Evolutionary conservation across 2,797 vertebrate species (phyloP).

Genomic region (Anguilla marmorata): DNA sequence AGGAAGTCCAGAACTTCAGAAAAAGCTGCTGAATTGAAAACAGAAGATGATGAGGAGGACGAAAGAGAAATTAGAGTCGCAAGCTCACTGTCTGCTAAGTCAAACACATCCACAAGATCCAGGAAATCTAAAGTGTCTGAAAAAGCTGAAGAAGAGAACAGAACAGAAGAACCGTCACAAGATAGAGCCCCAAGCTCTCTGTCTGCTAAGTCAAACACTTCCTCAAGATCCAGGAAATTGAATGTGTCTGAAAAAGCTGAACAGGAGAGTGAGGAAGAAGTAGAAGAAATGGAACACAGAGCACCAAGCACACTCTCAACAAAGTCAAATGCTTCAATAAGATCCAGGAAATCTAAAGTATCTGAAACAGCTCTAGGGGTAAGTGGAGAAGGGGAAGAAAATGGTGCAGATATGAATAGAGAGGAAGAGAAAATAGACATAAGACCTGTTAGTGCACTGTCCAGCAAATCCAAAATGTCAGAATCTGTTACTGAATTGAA

Average conservation of each 20-base stretch:
- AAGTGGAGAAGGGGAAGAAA: not conserved
- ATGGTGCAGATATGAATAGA: not conserved
- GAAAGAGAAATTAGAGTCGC: not conserved
- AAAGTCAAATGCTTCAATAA: conserved; percentile 53
- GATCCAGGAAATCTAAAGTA: conserved; percentile 33
- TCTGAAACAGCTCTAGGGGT: not conserved
- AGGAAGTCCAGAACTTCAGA: not conserved
- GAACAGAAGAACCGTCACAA: not conserved
- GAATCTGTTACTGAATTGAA: conserved; percentile 38
- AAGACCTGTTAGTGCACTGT: not conserved
- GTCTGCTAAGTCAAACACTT: conserved; percentile 38
- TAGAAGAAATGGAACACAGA: not conserved
- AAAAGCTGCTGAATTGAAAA: not conserved
- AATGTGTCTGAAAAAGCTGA: conserved; percentile 16
- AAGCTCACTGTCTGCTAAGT: conserved; percentile 36
- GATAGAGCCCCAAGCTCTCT: not conserved
- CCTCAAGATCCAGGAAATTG: not conserved
- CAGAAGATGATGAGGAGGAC: not conserved
- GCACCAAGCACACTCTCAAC: conserved; percentile 37
- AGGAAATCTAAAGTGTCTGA: conserved; percentile 27
- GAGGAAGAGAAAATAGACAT: not conserved
- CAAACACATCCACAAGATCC: conserved; percentile 25
- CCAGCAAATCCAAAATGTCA: conserved; percentile 39
- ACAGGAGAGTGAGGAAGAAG: not conserved
- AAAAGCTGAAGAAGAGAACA: not conserved